Evolutionary conservation across 2,888 invertebrate species (phyloP), one percentile per base, ranked within the genome.

Genomic region (Cephus rjabovi): DNA sequence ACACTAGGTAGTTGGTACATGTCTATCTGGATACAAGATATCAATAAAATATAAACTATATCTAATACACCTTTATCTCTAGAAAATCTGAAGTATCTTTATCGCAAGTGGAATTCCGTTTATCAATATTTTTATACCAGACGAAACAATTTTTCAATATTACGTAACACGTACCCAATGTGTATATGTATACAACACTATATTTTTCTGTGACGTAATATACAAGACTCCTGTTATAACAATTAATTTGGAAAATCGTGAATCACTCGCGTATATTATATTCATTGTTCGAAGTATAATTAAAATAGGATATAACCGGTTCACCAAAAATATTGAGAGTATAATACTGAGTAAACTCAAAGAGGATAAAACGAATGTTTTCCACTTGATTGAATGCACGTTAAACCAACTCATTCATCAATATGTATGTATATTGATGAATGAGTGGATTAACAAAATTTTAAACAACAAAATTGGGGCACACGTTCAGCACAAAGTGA

Each of bases 81-180:
- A 12, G 69, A 15, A 40, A 34, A 68, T 56, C 11, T 68, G 4
- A n/a, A 68, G 73, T 70, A 73, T 33, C 73, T 56, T 34, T 34
- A 15, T 73, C 30, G 70, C 40, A 23, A 73, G 68, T 23, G 70
- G 74, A 75, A 75, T 37, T n/a, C 12, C 70, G 69, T 68, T 75
- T 75, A 74, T 75, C 75, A 69, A 77, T 77, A 77, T 77, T 75
- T 34, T 31, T 69, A 35, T 23, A 23, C 9, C 12, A 9, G 35
- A 11, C 0, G 23, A 15, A 74, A 74, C 34, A 30, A 30, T 74
- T n/a, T 74, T 71, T 15, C 31, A n/a, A 30, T 40, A 40, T 15
- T 4, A 23, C 9, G 9, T 56, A 23, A 56, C 23, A 15, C 15
- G 23, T 15, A 23, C 6, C 9, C 6, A 23, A 56, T 23, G 6